Conservation (phyloP, 2,888 invertebrate species). For the Ectemnius lituratus region DNA sequence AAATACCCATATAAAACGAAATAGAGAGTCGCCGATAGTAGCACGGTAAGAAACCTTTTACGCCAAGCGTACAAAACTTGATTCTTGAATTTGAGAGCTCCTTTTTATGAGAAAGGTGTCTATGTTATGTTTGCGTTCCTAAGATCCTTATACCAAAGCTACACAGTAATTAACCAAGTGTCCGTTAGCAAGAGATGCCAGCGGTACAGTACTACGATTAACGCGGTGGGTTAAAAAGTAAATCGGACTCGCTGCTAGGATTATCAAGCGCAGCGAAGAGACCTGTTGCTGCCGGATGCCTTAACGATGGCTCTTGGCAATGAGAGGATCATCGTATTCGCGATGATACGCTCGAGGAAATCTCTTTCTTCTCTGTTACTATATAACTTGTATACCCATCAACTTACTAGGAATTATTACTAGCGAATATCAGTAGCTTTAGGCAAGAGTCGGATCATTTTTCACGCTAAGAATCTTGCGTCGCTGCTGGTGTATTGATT, state of each 20-base stretch:
- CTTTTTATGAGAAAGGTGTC: no score
- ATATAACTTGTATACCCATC: conserved; percentile 17
- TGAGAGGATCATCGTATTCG: conserved; percentile 11
- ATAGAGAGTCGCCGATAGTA: no score
- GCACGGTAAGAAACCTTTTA: no score
- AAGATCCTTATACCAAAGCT: no score
- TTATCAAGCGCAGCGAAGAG: neutral
- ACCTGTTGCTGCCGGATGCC: neutral
- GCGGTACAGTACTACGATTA: no score
- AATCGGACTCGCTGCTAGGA: conserved; percentile 30
- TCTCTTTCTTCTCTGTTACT: conserved; percentile 23
- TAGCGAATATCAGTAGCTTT: conserved; percentile 25
- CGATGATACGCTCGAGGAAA: conserved; percentile 15
- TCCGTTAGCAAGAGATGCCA: no score
- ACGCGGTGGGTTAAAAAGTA: conserved; percentile 25
- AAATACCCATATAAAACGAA: no score
- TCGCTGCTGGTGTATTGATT: conserved; percentile 7
- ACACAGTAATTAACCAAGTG: no score
- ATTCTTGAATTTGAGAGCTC: no score
- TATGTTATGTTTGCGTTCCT: no score
- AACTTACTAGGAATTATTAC: conserved; percentile 25
- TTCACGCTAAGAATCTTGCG: neutral
- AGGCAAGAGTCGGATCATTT: neutral
- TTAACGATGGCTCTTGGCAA: conserved; percentile 33
- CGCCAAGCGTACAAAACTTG: no score